phyloP scores from a whole-genome alignment of 2,888 invertebrate genomes.

The Callyntrura guangdongensis region DNA sequence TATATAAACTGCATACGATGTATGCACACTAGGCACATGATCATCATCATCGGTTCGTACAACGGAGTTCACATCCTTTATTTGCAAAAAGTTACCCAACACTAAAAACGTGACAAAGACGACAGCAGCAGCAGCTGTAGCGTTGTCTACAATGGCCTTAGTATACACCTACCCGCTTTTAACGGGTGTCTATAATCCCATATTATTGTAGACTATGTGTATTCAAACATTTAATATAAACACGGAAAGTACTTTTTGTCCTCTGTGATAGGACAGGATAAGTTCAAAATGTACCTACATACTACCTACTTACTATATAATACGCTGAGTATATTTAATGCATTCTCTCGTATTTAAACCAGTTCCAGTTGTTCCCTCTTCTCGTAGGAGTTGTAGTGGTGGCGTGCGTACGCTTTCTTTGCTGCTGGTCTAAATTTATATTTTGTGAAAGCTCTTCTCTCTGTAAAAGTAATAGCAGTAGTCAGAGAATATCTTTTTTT shows the following conservation, averaged over 20 bases:
- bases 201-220: neutral
- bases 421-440: constrained; percentile 1
- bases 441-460: constrained; percentile 10
- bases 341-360: neutral
- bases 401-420: neutral
- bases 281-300: neutral
- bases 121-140: constrained; percentile 49
- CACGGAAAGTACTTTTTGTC: neutral
- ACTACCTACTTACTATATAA: neutral
- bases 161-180: constrained; percentile 23
- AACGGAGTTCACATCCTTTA: neutral
- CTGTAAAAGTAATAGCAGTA: neutral
- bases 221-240: neutral
- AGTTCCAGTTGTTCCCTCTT: neutral
- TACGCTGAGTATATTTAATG: neutral
- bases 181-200: neutral
- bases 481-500: constrained; percentile 27
- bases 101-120: constrained; percentile 54
- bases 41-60: neutral
- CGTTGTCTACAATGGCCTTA: constrained; percentile 39
- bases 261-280: neutral
- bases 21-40: neutral
- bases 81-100: constrained; percentile 26
- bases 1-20: neutral
- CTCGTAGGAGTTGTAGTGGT: no score